Percentiles rank a stretch among this genome's conserved stretches.
Evolutionary conservation across 2,888 invertebrate species (phyloP).

Genomic region (Agrotis exclamationis): DNA sequence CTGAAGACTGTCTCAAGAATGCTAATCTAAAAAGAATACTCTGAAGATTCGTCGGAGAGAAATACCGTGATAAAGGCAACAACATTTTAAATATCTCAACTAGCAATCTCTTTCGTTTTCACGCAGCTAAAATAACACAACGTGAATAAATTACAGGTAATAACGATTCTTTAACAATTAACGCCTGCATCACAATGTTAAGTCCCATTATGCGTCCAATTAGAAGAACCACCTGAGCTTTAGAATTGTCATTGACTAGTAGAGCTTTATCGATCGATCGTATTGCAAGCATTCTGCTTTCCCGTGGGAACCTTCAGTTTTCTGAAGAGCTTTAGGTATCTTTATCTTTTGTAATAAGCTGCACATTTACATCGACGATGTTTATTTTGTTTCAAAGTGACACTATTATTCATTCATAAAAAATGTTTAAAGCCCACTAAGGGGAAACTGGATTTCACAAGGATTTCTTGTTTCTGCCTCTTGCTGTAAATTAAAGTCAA

Average conservation of each 20-base stretch:
- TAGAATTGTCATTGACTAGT: conserved; percentile 54
- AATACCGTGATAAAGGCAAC: conserved; percentile 1
- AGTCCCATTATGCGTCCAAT: conserved; percentile 49
- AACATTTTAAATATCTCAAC: not conserved
- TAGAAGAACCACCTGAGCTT: conserved; percentile 47
- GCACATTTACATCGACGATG: conserved; percentile 19
- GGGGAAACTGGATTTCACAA: conserved; percentile 43
- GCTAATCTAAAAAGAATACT: not conserved
- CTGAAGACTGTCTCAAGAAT: not conserved
- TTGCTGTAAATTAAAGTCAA: conserved; percentile 21
- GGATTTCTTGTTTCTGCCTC: conserved; percentile 39
- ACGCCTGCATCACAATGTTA: conserved; percentile 34
- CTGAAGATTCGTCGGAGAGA: not conserved
- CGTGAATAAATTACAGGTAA: conserved; percentile 26
- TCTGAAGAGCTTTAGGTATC: conserved; percentile 34
- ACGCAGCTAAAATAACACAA: conserved; percentile 25
- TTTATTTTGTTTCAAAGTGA: conserved; percentile 24
- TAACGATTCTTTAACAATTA: conserved; percentile 41
- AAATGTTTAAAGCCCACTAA: conserved; percentile 29
- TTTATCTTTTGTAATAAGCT: conserved; percentile 30
- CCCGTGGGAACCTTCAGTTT: conserved; percentile 61
- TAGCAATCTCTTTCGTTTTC: conserved; percentile 27
- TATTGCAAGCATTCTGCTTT: conserved; percentile 52
- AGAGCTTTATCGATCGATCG: conserved; percentile 60
- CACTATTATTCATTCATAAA: conserved; percentile 40